Conservation (phyloP, 2,113 vertebrate species). For the Megalops atlanticus region DNA sequence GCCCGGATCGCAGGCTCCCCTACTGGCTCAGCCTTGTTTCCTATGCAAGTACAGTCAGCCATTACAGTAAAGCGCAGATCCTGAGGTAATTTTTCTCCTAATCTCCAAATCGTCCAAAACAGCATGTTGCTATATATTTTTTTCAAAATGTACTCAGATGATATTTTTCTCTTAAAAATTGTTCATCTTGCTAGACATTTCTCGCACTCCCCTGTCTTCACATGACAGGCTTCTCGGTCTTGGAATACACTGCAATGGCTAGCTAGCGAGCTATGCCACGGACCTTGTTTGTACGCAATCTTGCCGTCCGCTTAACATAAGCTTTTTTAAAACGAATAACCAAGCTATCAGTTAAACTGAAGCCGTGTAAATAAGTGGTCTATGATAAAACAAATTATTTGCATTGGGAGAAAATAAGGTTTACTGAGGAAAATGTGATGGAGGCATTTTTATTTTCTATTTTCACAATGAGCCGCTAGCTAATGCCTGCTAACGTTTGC, state of each 20-base stretch:
- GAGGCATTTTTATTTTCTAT: slow-evolving; percentile 43
- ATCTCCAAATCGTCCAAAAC: slow-evolving; percentile 38
- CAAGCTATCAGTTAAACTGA: slow-evolving; percentile 30
- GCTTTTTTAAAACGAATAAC: slow-evolving; percentile 56
- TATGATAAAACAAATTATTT: slow-evolving; percentile 62
- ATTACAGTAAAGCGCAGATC: slow-evolving; percentile 82
- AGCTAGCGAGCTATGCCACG: slow-evolving; percentile 43
- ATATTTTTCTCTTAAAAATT: slow-evolving; percentile 57
- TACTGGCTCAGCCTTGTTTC: slow-evolving; percentile 74
- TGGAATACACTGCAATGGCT: slow-evolving; percentile 72
- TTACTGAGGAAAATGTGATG: slow-evolving; percentile 49
- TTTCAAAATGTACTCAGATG: background rate
- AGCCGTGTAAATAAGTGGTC: slow-evolving; percentile 43
- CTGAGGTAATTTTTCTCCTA: slow-evolving; percentile 51
- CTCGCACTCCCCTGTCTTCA: slow-evolving; percentile 50
- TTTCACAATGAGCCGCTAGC: slow-evolving; percentile 46
- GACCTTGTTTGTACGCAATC: slow-evolving; percentile 53
- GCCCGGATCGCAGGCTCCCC: slow-evolving; percentile 69
- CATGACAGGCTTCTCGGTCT: slow-evolving; percentile 65
- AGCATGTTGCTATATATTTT: background rate
- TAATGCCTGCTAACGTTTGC: slow-evolving; percentile 32
- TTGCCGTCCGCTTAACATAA: slow-evolving; percentile 57
- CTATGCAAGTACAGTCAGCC: slow-evolving; percentile 88
- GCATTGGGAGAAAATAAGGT: slow-evolving; percentile 36
- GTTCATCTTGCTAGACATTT: slow-evolving; percentile 28